Base-by-base conservation (phyloP, 1,140 invertebrate species). In the Ylistrum balloti region DNA sequence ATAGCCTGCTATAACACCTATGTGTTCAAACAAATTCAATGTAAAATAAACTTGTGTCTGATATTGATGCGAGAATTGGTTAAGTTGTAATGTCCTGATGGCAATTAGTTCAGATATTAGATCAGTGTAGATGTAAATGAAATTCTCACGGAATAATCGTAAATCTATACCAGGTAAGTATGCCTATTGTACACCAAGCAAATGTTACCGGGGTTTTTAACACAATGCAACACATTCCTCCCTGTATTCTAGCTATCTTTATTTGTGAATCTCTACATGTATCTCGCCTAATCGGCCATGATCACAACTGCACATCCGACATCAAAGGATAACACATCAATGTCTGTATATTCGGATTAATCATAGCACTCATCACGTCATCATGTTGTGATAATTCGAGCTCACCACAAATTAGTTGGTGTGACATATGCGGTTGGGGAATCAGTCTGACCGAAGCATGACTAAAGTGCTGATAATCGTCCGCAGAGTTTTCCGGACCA, bases 291-390 rank as follows among this genome's bases (percentile, higher is more conserved):
- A 74, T 74, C 56, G 28, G 28, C 5, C 28, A 28, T 11, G 56
- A 74, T 74, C 56, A 74, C 9, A 74, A 74, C 56, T 74, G 56
- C 56, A 74, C 56, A 74, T 45, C 56, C 56, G 56, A 74, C 56
- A 74, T 74, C 56, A 74, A 74, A 74, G 22, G 22, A 17, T 2
- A 74, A 17, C n/a, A 17, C n/a, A 74, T 74, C 56, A 74, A 74
- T 74, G 56, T 5, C 56, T 74, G 56, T 74, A 74, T 74, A 74
- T 74, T 74, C n/a, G 56, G 28, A 74, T 74, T 74, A 74, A 74
- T 74, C 56, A 74, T 74, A 74, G 56, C 56, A 74, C 56, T n/a
- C 56, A 74, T n/a, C 56, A 74, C 56, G 56, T 74, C 56, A 74
- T 74, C 22, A 17, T 17, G 56, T 28, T 28, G 56, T 74, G n/a